A percentile compares a stretch with the other conserved stretches of the same genome.
Evolutionary conservation across 1,140 invertebrate species (phyloP).

Genomic region (Camponotus pennsylvanicus): DNA sequence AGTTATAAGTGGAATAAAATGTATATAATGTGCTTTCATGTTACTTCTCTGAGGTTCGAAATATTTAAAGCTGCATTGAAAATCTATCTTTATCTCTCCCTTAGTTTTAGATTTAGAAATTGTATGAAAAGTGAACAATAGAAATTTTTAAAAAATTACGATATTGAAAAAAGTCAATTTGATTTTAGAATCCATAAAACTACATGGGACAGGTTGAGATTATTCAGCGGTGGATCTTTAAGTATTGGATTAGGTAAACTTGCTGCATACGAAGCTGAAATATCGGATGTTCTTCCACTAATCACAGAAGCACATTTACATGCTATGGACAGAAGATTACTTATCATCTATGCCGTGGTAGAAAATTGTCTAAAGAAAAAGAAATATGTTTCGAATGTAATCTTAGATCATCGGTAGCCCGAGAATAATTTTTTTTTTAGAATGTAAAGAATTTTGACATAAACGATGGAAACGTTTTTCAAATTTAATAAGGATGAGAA

Average conservation of each 20-base stretch:
- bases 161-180: slow-evolving; percentile 23
- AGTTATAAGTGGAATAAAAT: not conserved
- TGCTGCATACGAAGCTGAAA: slow-evolving; percentile 85
- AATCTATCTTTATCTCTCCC: not conserved
- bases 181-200: slow-evolving; percentile 89
- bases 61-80: not conserved
- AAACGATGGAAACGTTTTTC: slow-evolving; percentile 14
- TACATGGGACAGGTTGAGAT: slow-evolving; percentile 90
- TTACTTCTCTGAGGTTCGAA: not conserved
- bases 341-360: slow-evolving; percentile 91
- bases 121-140: not conserved
- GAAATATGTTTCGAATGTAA: slow-evolving; percentile 81
- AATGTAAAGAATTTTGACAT: not conserved
- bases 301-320: slow-evolving; percentile 91
- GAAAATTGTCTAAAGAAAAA: slow-evolving; percentile 89
- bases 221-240: slow-evolving; percentile 90
- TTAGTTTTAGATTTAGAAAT: not conserved
- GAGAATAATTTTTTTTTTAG: slow-evolving; percentile 13
- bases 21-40: not conserved
- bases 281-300: slow-evolving; percentile 86
- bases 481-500: slow-evolving; percentile 10
- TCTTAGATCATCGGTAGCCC: slow-evolving; percentile 76
- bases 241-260: slow-evolving; percentile 86
- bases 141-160: not conserved
- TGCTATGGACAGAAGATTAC: slow-evolving; percentile 93